Percentiles rank a stretch among this genome's conserved stretches.
These are phyloP conservation scores for Sarotherodon lohbergeri DNA, from an alignment of 2,113 vertebrate species.

Conservation along the genomic window DNA sequence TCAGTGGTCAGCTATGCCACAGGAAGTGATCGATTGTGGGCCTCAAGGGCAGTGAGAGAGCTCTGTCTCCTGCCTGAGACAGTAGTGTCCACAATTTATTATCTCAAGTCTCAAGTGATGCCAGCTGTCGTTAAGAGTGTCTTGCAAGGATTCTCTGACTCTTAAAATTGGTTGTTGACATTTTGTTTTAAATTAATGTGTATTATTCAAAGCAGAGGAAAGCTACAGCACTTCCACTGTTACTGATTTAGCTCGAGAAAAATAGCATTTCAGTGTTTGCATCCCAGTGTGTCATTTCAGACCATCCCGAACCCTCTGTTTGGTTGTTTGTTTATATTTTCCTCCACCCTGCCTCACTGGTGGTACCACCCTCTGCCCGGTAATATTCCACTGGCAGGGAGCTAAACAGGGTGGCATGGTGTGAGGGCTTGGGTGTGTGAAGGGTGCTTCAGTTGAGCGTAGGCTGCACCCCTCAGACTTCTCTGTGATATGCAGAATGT, in stretches of 20 bases:
- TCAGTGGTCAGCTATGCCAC: conserved; percentile 66
- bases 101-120: conserved; percentile 33
- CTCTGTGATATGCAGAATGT: not conserved
- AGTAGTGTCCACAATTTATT: conserved; percentile 38
- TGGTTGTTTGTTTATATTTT: conserved; percentile 61
- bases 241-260: conserved; percentile 23
- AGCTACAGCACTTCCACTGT: conserved; percentile 1
- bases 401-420: conserved; percentile 44
- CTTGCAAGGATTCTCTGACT: not conserved
- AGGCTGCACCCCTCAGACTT: not conserved
- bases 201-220: not conserved
- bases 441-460: conserved; percentile 23
- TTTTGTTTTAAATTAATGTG: not conserved
- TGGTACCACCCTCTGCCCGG: conserved; percentile 25
- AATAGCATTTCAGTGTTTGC: conserved; percentile 13
- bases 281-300: not conserved
- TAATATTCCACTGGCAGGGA: conserved; percentile 65
- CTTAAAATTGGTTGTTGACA: not conserved
- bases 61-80: conserved; percentile 60
- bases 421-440: conserved; percentile 30
- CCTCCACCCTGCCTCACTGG: conserved; percentile 26
- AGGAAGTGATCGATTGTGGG: conserved; percentile 71
- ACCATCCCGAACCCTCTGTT: conserved; percentile 39
- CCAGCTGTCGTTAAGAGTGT: conserved; percentile 29
- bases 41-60: conserved; percentile 58